Evolutionary conservation across 1,140 invertebrate species (phyloP), one percentile per base, ranked within the genome.

Genomic region (Euborellia annulipes): DNA sequence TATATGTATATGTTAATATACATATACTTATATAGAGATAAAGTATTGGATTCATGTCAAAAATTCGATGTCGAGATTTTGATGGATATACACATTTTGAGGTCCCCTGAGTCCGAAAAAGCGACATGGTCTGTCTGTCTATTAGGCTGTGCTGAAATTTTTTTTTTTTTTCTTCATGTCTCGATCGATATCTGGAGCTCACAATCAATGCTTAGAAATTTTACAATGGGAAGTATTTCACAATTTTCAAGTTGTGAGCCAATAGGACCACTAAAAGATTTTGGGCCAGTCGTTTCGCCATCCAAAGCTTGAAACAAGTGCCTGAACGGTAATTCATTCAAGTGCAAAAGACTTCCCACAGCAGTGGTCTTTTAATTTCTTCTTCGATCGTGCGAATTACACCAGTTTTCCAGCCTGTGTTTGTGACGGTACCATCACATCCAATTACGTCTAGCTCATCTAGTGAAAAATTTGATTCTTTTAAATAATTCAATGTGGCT

Each of bases 401-500:
- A 39, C 57, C 55, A 43, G 51, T 45, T 43, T 55, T 48, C 37
- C 46, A 51, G 8, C 55, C 58, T 36, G 52, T 56, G 45, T 62
- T 61, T 3, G 51, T 50, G 17, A 48, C 51, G 21, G 56, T 60
- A 17, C 59, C 55, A 45, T 60, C 58, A 47, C 56, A 62, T 37
- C 58, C 58, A 17, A 55, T 23, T 16, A 46, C 36, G 13, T 46
- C 45, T 18, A 47, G 32, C 45, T 45, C 40, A 45, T 46, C 47
- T 41, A 43, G 46, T 49, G 27, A 48, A 45, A 36, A 19, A 44
- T 46, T 43, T 39, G 52, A 47, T 47, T 42, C 41, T 36, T 19
- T 21, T 22, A 55, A 50, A 46, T 49, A 51, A 14, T 46, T 30
- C 8, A 23, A 45, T 20, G 54, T 55, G 14, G 47, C 45, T 19